These are phyloP conservation scores for Chironomus tentans DNA, from an alignment of 2,888 invertebrate genomes.

Conservation along the genomic window DNA sequence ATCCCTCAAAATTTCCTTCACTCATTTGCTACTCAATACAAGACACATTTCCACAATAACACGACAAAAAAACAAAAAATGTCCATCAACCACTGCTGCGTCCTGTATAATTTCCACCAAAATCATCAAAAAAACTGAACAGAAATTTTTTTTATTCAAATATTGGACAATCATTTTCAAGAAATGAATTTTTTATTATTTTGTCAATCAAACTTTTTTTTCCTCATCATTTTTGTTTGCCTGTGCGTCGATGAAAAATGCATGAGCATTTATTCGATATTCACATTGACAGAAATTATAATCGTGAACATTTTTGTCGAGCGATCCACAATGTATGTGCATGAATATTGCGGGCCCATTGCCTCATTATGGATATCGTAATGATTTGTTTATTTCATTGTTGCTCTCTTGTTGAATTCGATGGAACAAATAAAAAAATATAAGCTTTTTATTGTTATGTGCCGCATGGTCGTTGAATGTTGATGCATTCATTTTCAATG, in stretches of 20 bases:
- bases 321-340: background rate
- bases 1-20: too few species aligned
- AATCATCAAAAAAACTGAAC: background rate
- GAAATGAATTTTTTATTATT: background rate
- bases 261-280: conserved; percentile 16
- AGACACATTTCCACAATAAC: too few species aligned
- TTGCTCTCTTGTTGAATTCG: background rate
- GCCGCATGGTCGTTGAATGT: conserved; percentile 10
- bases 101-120: too few species aligned
- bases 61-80: too few species aligned
- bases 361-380: background rate
- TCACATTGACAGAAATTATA: background rate
- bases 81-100: too few species aligned
- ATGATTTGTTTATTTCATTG: conserved; percentile 20
- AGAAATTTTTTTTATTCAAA: background rate
- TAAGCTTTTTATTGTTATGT: conserved; percentile 4
- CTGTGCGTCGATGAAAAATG: conserved; percentile 13
- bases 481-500: conserved; percentile 14
- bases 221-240: background rate
- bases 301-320: too few species aligned
- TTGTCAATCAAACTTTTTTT: background rate
- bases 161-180: background rate
- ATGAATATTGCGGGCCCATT: background rate
- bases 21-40: too few species aligned
- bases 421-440: too few species aligned